Percentiles rank a stretch among this genome's conserved stretches.
phyloP scores from a whole-genome alignment of 2,113 vertebrate species.

The cat (Felis catus) region DNA sequence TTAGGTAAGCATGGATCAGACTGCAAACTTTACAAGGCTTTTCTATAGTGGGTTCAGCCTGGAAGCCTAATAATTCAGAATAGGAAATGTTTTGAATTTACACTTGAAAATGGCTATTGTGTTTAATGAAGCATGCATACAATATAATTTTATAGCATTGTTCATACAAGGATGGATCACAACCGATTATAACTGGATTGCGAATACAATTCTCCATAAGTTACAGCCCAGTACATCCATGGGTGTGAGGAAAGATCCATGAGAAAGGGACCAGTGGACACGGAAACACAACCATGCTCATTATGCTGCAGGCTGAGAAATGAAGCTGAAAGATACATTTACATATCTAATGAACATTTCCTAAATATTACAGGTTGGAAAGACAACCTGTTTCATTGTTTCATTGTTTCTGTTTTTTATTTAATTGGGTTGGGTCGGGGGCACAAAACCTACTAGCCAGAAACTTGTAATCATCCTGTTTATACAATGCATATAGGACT shows the following conservation, averaged over 20 bases:
- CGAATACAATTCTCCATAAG: background rate
- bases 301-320: background rate
- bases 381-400: background rate
- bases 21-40: background rate
- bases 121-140: conserved; percentile 10
- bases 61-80: conserved; percentile 40
- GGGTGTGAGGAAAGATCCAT: background rate
- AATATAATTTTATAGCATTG: conserved; percentile 47
- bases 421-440: fast-evolving
- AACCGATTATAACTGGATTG: background rate
- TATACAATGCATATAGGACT: background rate
- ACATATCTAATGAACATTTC: background rate
- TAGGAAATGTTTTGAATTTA: conserved; percentile 53
- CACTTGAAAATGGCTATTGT: conserved; percentile 37
- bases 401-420: background rate
- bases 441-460: background rate
- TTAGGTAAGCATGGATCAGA: background rate
- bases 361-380: background rate
- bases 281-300: background rate
- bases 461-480: background rate
- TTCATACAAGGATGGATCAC: conserved; percentile 30
- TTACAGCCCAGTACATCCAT: background rate
- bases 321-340: background rate
- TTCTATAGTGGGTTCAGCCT: background rate
- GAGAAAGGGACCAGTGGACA: background rate